Percentiles rank a stretch among this genome's conserved stretches.
phyloP scores from a whole-genome alignment of 2,797 vertebrate species.

The Propithecus deckenii region DNA sequence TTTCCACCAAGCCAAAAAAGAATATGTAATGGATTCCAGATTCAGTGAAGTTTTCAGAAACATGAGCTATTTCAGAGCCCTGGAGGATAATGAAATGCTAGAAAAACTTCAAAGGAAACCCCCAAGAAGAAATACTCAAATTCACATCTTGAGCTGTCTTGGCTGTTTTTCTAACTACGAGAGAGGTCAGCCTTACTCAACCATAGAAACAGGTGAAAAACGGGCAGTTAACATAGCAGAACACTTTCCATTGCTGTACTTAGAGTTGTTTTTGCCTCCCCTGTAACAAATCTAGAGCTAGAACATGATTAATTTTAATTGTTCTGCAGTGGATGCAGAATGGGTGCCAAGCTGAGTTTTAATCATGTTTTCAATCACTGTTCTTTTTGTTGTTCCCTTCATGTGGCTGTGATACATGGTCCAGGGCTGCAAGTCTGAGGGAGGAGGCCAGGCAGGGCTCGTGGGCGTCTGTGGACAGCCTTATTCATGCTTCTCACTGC shows the following conservation, averaged over 20 bases:
- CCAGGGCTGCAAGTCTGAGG: not conserved
- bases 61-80: constrained; percentile 77
- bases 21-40: constrained; percentile 81
- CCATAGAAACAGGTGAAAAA: constrained; percentile 80
- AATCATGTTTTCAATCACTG: not conserved
- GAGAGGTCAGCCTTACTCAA: constrained; percentile 53
- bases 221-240: not conserved
- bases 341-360: not conserved
- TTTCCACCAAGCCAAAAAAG: constrained; percentile 39
- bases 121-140: constrained; percentile 70
- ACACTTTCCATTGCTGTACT: not conserved
- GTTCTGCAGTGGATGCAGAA: not conserved
- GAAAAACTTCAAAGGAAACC: constrained; percentile 82
- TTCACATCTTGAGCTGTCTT: constrained; percentile 64
- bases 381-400: not conserved
- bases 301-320: not conserved
- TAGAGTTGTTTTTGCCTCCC: not conserved
- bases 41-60: constrained; percentile 79
- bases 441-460: not conserved
- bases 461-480: not conserved
- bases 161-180: constrained; percentile 73
- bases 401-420: not conserved
- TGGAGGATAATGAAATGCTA: constrained; percentile 77
- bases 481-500: not conserved
- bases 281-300: not conserved